A percentile compares a stretch with the other conserved stretches of the same genome.
Evolutionary conservation across 2,113 vertebrate species (phyloP).

Genomic region (Plectropomus leopardus): DNA sequence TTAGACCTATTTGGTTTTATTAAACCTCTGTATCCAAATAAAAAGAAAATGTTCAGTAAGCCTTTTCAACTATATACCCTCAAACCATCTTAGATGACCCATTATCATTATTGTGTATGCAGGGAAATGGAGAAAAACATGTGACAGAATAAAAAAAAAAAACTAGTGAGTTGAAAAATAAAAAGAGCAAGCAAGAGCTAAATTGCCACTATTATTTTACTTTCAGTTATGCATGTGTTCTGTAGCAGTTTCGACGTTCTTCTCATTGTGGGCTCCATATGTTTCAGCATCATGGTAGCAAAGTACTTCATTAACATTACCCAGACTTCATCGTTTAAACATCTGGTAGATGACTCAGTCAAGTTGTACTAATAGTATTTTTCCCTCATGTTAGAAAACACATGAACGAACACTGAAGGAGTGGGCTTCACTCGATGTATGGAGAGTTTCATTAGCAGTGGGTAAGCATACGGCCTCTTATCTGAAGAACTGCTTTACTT

Average conservation of each 20-base stretch:
- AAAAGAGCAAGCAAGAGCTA: background rate
- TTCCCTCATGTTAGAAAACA: constrained; percentile 5
- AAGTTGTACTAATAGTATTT: constrained; percentile 9
- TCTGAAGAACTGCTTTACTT: constrained; percentile 7
- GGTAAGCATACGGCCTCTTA: constrained; percentile 7
- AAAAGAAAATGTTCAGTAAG: constrained; percentile 9
- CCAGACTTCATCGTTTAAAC: background rate
- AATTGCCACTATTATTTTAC: background rate
- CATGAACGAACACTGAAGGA: background rate
- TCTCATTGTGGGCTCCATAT: background rate
- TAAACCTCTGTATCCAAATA: constrained; percentile 28
- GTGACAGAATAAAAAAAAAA: background rate
- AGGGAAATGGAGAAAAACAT: background rate
- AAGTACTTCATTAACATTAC: constrained; percentile 4
- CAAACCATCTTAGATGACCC: background rate
- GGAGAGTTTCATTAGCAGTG: constrained; percentile 23
- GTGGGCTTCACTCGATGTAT: background rate
- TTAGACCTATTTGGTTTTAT: constrained; percentile 12
- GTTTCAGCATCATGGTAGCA: background rate
- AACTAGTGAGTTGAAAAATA: background rate
- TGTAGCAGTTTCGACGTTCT: background rate
- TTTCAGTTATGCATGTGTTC: background rate
- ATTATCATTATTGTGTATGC: background rate
- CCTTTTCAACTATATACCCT: constrained; percentile 15
- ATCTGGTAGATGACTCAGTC: constrained; percentile 1